These are phyloP conservation scores for Lymantria monacha DNA, from an alignment of 2,888 invertebrate species.

Conservation along the genomic window DNA sequence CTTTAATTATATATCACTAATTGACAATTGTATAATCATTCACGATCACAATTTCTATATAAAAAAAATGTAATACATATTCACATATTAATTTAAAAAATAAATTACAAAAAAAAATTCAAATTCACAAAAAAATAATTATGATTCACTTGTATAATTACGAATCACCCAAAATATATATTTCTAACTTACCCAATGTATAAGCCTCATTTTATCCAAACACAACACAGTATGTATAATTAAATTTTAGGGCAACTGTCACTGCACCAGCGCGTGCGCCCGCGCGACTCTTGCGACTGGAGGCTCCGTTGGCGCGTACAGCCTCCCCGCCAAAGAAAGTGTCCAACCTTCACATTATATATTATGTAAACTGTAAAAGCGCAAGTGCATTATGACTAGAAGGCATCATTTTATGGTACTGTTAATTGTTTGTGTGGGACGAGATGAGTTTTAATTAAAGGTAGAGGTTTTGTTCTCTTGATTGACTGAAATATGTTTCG, in stretches of 20 bases:
- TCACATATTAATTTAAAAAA: no score
- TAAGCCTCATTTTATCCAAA: conserved; percentile 76
- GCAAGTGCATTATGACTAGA: conserved; percentile 62
- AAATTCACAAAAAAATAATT: neutral
- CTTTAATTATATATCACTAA: neutral
- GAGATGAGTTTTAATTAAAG: conserved; percentile 1
- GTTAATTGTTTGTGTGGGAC: conserved; percentile 9
- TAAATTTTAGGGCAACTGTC: conserved; percentile 41
- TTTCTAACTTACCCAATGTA: conserved; percentile 69
- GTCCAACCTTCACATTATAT: conserved; percentile 71
- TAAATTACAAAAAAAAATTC: no score
- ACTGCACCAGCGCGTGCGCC: conserved; percentile 72
- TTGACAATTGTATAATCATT: neutral
- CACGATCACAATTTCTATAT: neutral
- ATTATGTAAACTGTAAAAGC: conserved; percentile 71
- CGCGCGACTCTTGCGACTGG: conserved; percentile 70
- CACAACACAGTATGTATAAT: conserved; percentile 63
- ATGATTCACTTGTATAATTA: neutral
- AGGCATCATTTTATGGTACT: conserved; percentile 28
- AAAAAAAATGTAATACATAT: neutral
- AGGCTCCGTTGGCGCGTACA: conserved; percentile 43
- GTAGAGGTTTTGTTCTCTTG: conserved; percentile 1
- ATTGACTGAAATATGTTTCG: conserved; percentile 1
- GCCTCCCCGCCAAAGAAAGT: conserved; percentile 72
- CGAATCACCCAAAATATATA: neutral